A percentile compares a stretch with the other conserved stretches of the same genome.
Evolutionary conservation across 2,113 vertebrate genomes (phyloP).

Genomic region (Emydocephalus ijimae): DNA sequence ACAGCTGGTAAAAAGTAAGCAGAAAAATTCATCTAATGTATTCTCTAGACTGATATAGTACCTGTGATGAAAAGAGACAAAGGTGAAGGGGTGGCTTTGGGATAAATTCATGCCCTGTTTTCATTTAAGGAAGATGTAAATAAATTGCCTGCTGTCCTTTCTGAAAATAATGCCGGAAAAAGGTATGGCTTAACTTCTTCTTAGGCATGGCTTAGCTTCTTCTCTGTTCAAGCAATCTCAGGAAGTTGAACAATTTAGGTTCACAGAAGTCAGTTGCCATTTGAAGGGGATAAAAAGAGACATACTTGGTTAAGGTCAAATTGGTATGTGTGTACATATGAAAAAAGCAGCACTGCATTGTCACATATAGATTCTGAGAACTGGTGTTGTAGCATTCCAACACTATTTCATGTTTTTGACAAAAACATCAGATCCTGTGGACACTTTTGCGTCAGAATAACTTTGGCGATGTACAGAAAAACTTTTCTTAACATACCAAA

Average conservation of each 20-base stretch:
- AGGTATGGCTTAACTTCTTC: not conserved
- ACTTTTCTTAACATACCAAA: not conserved
- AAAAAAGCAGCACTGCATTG: not conserved
- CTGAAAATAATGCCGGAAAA: not conserved
- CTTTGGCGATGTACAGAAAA: not conserved
- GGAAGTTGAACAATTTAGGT: not conserved
- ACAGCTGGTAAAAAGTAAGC: not conserved
- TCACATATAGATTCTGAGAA: not conserved
- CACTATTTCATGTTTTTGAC: not conserved
- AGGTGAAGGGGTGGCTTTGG: too few species aligned
- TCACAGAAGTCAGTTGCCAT: not conserved
- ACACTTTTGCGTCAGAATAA: not conserved
- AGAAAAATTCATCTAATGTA: not conserved
- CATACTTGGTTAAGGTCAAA: not conserved
- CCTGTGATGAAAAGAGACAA: not conserved
- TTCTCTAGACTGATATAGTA: not conserved
- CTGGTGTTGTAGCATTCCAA: not conserved
- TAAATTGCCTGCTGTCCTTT: not conserved
- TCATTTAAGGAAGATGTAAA: not conserved
- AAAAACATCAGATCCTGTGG: not conserved
- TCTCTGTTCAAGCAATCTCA: not conserved
- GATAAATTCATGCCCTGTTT: not conserved
- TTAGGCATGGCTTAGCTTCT: not conserved
- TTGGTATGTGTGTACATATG: not conserved
- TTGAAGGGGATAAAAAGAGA: not conserved